Evolutionary conservation across 92 coral and sea anemone species (phyloP).

Genomic region (Montipora capitata): DNA sequence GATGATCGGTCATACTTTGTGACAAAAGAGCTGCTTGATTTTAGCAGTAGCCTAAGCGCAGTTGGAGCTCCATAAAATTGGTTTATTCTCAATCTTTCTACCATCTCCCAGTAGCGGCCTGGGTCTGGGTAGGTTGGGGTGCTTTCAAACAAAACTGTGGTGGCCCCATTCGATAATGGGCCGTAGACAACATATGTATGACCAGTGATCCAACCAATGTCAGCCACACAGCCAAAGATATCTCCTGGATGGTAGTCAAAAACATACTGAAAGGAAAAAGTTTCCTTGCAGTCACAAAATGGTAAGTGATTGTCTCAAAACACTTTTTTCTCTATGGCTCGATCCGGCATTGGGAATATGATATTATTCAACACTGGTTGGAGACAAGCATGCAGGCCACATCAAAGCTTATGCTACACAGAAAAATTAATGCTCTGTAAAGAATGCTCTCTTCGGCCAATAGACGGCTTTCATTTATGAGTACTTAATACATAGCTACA

Average conservation of each 20-base stretch:
- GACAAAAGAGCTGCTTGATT: slow-evolving; percentile 91
- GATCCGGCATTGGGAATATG: no score
- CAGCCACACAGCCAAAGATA: slow-evolving; percentile 96
- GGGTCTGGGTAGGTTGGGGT: slow-evolving; percentile 99
- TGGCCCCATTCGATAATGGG: slow-evolving; percentile 97
- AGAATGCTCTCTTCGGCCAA: no score
- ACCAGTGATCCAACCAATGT: slow-evolving; percentile 99
- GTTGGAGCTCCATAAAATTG: slow-evolving; percentile 98
- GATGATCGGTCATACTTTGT: slow-evolving; percentile 96
- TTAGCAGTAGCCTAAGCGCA: slow-evolving; percentile 87
- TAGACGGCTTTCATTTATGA: no score
- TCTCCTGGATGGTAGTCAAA: slow-evolving; percentile 96
- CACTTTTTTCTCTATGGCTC: no score
- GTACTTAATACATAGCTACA: no score
- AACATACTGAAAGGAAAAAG: slow-evolving; percentile 73
- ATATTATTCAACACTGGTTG: no score
- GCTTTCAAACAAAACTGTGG: slow-evolving; percentile 95
- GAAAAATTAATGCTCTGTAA: no score
- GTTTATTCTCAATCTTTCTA: slow-evolving; percentile 87
- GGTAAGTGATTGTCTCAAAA: background rate
- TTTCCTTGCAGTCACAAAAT: background rate
- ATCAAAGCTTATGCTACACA: no score
- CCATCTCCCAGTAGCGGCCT: slow-evolving; percentile 99
- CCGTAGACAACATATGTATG: slow-evolving; percentile 98
- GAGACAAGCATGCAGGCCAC: no score